These are phyloP conservation scores for Melipona beecheii DNA, from an alignment of 2,888 invertebrate species.

Conservation along the genomic window DNA sequence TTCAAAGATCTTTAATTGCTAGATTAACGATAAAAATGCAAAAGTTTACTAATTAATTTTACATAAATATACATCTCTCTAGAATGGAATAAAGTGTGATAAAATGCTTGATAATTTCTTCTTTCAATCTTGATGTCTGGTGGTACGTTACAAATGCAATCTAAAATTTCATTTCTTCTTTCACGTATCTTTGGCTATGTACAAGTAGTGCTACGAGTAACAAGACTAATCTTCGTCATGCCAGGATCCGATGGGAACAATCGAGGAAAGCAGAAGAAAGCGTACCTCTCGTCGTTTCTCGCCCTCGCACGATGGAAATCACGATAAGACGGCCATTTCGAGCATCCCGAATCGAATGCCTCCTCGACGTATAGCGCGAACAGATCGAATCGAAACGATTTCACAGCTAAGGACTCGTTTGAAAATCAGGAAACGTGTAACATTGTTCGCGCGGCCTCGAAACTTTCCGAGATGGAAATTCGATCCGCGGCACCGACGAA, in stretches of 20 bases:
- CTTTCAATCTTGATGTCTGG: neutral
- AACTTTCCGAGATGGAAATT: constrained; percentile 66
- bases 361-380: neutral
- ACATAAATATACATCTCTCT: too few species aligned
- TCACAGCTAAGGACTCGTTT: neutral
- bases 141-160: neutral
- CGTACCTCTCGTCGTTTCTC: neutral
- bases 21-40: too few species aligned
- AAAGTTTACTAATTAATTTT: too few species aligned
- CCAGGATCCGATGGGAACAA: neutral
- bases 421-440: constrained; percentile 61
- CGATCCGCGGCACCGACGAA: constrained; percentile 57
- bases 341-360: neutral
- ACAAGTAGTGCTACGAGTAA: neutral
- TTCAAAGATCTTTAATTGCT: too few species aligned
- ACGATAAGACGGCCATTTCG: constrained; percentile 7
- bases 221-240: neutral
- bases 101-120: neutral
- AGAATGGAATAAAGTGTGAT: too few species aligned
- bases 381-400: constrained; percentile 33
- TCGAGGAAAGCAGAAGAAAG: neutral
- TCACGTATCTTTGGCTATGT: neutral
- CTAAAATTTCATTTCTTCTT: neutral
- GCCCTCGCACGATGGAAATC: neutral
- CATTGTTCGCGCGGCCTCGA: constrained; percentile 32